Base-by-base conservation (phyloP, 92 coral and sea anemone species). In the Isaurus tuberculatus region DNA sequence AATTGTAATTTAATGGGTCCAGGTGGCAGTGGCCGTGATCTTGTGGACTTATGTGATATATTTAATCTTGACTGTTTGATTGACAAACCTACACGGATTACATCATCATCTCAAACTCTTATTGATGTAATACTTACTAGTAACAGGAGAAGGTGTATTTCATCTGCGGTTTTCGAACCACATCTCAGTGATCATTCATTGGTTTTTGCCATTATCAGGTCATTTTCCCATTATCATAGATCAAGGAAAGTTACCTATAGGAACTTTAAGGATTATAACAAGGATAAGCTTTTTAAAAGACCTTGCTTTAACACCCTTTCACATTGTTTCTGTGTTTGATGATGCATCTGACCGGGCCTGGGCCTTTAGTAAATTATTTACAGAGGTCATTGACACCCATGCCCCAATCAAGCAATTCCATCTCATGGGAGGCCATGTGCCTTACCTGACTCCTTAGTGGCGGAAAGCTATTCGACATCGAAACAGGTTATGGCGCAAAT, bases 401-500 rank as follows among this genome's bases (percentile, higher is more conserved):
- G 63, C 63, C 63, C 63, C 63, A 53, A n/a, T 17, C 27, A 53
- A 53, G 63, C 25, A 53, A 53, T 53, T 53, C 63, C 63, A 53
- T 53, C 63, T 53, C 25, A 19, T 23, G 63, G 63, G 63, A 53
- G 26, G 63, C 63, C 63, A 53, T 53, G 63, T 53, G 63, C 27
- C 63, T 53, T 53, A n/a, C 63, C 63, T 53, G 63, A 53, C 63
- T 53, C 63, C 63, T 53, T 1, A 53, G 63, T 19, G 63, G 63
- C 63, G 90, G 31, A 51, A 64, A 58, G 90, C 87, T 26, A 89
- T 72, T 25, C 84, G 90, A 36, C 84, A 81, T n/a, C 48, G 92
- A 30, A 80, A 86, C 32, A 63, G 71, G 20, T 80, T 89, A 65
- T 72, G 87, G 90, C 34, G 60, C 17, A 86, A 72, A 65, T 89